A percentile compares a stretch with the other conserved stretches of the same genome.
phyloP scores from a whole-genome alignment of 2,888 invertebrate genomes.

The Graphium colonna region DNA sequence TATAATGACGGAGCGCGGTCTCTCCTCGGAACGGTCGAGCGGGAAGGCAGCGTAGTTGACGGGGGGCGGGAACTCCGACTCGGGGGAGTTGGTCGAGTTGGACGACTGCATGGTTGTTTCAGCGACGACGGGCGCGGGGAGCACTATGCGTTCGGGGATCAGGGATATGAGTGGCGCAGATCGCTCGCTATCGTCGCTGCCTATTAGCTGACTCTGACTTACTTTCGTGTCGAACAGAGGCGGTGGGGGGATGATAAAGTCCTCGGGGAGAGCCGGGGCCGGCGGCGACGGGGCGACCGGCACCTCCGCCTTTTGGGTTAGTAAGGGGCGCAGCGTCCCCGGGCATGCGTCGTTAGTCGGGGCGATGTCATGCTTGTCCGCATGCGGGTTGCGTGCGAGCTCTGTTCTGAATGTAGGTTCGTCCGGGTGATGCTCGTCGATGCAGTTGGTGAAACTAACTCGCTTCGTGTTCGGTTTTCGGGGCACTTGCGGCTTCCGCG shows the following conservation, averaged over 20 bases:
- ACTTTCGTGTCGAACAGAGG: conserved; percentile 69
- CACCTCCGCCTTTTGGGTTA: conserved; percentile 58
- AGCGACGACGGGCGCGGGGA: conserved; percentile 61
- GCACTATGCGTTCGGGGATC: conserved; percentile 60
- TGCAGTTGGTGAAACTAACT: conserved; percentile 75
- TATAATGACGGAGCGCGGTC: conserved; percentile 46
- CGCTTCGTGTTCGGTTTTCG: conserved; percentile 72
- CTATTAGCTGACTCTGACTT: conserved; percentile 55
- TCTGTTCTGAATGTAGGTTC: conserved; percentile 49
- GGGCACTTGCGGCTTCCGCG: conserved; percentile 72
- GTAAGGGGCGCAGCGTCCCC: conserved; percentile 57
- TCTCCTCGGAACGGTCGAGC: conserved; percentile 33
- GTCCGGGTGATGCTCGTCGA: conserved; percentile 51
- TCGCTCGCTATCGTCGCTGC: conserved; percentile 44
- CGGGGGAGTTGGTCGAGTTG: conserved; percentile 63
- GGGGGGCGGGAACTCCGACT: conserved; percentile 65
- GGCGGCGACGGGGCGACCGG: conserved; percentile 52
- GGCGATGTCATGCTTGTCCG: conserved; percentile 50
- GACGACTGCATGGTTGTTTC: conserved; percentile 74
- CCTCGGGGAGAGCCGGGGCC: conserved; percentile 60
- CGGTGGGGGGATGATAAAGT: conserved; percentile 74
- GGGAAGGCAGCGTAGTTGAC: conserved; percentile 72
- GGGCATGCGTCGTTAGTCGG: conserved; percentile 75
- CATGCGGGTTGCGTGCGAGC: conserved; percentile 48
- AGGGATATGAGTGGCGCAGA: conserved; percentile 59